phyloP scores from a whole-genome alignment of 2,797 vertebrate genomes.

The Eospalax fontanierii region DNA sequence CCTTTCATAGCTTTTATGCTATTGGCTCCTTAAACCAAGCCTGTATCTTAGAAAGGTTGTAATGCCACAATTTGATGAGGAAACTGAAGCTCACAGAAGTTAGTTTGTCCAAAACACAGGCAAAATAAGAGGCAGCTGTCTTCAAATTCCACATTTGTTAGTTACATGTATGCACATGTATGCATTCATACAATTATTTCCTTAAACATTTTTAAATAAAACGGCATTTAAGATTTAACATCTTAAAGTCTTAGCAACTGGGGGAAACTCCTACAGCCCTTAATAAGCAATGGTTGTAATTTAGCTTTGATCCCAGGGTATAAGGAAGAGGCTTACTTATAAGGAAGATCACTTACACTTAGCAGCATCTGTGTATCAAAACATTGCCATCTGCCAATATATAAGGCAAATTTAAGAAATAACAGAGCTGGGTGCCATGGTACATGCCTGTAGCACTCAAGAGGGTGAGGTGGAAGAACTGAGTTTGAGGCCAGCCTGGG shows the following conservation, averaged over 20 bases:
- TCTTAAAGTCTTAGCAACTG: slow-evolving; percentile 14
- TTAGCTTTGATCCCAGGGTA: neutral
- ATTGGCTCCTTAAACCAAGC: neutral
- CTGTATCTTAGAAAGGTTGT: slow-evolving; percentile 17
- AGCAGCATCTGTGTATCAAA: neutral
- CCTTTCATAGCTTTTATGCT: slow-evolving; percentile 31
- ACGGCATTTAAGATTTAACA: slow-evolving; percentile 39
- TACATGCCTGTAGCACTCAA: neutral
- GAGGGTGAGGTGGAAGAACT: neutral
- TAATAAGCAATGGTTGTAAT: neutral
- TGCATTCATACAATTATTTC: neutral
- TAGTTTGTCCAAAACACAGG: neutral
- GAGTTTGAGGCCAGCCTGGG: neutral
- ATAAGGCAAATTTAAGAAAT: neutral
- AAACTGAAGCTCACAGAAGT: slow-evolving; percentile 24
- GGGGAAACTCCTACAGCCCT: neutral
- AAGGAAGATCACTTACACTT: neutral
- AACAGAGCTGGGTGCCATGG: neutral
- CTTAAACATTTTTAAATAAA: slow-evolving; percentile 39
- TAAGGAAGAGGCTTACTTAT: neutral
- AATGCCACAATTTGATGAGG: neutral
- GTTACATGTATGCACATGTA: neutral
- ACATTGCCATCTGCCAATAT: neutral
- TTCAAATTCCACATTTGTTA: neutral
- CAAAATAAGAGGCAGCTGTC: neutral